Base-by-base conservation (phyloP, 2,113 vertebrate species). In the Pantherophis guttatus region DNA sequence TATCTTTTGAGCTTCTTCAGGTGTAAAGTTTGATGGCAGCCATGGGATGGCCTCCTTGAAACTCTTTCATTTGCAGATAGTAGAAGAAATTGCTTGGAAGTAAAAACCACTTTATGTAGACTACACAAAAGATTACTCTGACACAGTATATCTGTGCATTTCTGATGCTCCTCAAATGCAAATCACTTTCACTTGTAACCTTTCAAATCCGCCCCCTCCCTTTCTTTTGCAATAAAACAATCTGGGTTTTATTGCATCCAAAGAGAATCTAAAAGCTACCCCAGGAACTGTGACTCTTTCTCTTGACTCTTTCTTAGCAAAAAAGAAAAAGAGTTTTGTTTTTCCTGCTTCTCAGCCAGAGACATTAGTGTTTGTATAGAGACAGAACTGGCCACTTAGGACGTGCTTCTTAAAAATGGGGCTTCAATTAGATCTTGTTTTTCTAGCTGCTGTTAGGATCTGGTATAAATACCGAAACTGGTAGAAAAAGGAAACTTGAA, bases 51-150 rank as follows among this genome's bases (percentile, higher is more conserved):
- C 59, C 1, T 1, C 8, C 90, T 86, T 96, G 95, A 95, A 93
- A 95, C 91, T 59, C 91, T 95, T 94, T 94, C 93, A 58, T 55
- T 93, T 92, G 48, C 85, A 57, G 59, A 94, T 96, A 90, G 48
- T 93, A n/a, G 95, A 94, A 95, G 94, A 90, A 89, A 33, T 93
- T 62, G 91, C 93, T 96, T 89, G 29, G 70, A 94, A 54, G 95
- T 93, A 95, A 95, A 95, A 89, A 44, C 24, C 53, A 24, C 94
- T 94, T 94, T 75, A 95, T 91, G 12, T 44, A 93, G 94, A 29
- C 39, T 91, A 75, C 21, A 13, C 88, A 88, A 86, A 90, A 95
- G 92, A 94, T 95, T 96, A 96, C 96, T 91, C 93, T 75, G 93
- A 87, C 89, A 62, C 91, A 95, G 70, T 50, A 55, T 93, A 94